phyloP scores from a whole-genome alignment of 2,888 invertebrate genomes.

The Caenorhabditis japonica region DNA sequence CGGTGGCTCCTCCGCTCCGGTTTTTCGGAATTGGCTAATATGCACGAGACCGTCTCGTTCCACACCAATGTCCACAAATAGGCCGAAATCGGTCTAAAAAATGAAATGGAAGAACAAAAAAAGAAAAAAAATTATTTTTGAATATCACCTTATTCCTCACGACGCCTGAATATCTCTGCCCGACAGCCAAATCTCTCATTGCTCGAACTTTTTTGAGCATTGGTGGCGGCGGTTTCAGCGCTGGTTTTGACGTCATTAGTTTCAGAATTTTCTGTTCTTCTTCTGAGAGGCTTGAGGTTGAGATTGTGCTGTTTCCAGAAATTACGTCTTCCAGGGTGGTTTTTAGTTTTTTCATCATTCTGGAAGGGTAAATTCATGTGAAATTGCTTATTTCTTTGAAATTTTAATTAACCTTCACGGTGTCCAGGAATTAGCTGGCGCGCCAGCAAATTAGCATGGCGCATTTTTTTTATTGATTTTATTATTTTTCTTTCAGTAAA shows the following conservation, averaged over 20 bases:
- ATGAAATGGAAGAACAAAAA: too few relatives aligned
- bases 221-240: conserved; percentile 49
- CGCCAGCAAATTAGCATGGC: too few relatives aligned
- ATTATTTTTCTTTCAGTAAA: too few relatives aligned
- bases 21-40: conserved; percentile 14
- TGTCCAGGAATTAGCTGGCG: too few relatives aligned
- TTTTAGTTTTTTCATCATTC: conserved; percentile 50
- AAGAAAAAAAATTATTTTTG: background rate
- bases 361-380: too few relatives aligned
- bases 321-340: conserved; percentile 3
- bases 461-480: too few relatives aligned
- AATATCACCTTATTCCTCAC: conserved; percentile 82
- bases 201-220: conserved; percentile 55
- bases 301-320: background rate
- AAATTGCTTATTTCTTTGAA: too few relatives aligned
- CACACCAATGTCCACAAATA: conserved; percentile 85
- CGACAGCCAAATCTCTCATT: conserved; percentile 77
- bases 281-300: background rate
- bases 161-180: conserved; percentile 81
- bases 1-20: background rate
- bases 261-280: conserved; percentile 45
- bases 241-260: conserved; percentile 24
- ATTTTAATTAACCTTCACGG: too few relatives aligned
- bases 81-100: conserved; percentile 86
- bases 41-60: conserved; percentile 78